A percentile compares a stretch with the other conserved stretches of the same genome.
phyloP scores from a whole-genome alignment of 2,113 vertebrate genomes.

The Coregonus clupeaformis region DNA sequence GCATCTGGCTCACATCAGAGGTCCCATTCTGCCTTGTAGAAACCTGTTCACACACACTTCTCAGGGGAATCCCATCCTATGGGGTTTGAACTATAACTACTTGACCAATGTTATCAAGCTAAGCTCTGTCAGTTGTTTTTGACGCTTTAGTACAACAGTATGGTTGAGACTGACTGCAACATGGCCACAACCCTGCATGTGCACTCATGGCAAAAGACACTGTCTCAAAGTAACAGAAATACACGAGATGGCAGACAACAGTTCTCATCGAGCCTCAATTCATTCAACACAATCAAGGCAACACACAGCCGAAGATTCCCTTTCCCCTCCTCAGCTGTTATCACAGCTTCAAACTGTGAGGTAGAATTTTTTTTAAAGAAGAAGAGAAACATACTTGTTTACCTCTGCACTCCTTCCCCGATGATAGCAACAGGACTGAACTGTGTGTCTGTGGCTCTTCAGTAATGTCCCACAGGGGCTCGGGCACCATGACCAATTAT shows the following conservation, averaged over 20 bases:
- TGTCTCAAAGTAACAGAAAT: neutral
- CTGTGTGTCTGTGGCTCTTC: constrained; percentile 2
- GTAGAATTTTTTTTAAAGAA: too few species aligned
- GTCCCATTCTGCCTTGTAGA: too few species aligned
- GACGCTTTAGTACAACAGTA: neutral
- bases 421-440: neutral
- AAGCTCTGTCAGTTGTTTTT: neutral
- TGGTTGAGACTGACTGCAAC: neutral
- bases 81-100: too few species aligned
- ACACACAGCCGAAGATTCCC: neutral
- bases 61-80: too few species aligned
- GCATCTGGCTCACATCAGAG: too few species aligned
- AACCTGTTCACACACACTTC: too few species aligned
- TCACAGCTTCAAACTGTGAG: neutral
- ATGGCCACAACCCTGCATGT: neutral
- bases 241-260: neutral
- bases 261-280: neutral
- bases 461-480: constrained; percentile 23
- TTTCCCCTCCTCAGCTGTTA: neutral
- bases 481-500: constrained; percentile 2
- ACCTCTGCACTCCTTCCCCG: neutral
- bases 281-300: neutral
- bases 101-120: too few species aligned
- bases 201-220: neutral
- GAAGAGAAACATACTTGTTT: too few species aligned